A percentile compares a stretch with the other conserved stretches of the same genome.
These are phyloP conservation scores for Drosophila rufa DNA, from an alignment of 1,140 invertebrate genomes.

Conservation along the genomic window DNA sequence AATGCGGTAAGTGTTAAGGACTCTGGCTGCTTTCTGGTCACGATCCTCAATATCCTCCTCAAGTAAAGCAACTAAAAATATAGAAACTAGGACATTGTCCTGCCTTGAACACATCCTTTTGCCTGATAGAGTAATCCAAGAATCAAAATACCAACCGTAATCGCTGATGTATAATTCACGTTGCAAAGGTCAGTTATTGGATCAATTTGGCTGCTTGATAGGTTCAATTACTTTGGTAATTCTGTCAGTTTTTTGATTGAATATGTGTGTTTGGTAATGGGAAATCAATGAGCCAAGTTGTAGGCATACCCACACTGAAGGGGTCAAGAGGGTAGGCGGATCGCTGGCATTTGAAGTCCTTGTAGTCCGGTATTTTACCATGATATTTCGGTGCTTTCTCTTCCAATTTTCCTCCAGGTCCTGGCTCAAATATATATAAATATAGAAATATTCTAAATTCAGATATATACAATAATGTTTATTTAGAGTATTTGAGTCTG, in stretches of 20 bases:
- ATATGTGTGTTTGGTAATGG: slow-evolving; percentile 4
- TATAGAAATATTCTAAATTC: too few species aligned
- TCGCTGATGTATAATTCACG: neutral
- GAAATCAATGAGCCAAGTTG: neutral
- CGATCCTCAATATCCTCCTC: neutral
- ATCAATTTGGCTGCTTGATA: slow-evolving; percentile 19
- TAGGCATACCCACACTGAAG: neutral
- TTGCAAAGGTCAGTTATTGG: slow-evolving; percentile 12
- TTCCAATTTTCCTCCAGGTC: too few species aligned
- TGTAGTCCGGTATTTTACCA: too few species aligned
- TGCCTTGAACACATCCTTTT: neutral
- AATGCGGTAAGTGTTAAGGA: slow-evolving; percentile 42
- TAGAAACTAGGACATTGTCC: neutral
- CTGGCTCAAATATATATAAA: too few species aligned
- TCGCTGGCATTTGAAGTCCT: neutral
- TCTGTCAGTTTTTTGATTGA: slow-evolving; percentile 12
- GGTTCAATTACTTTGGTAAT: slow-evolving; percentile 16
- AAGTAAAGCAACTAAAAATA: neutral
- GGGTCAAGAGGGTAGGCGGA: neutral
- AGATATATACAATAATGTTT: too few species aligned
- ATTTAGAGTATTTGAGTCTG: too few species aligned
- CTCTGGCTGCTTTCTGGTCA: neutral
- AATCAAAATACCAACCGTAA: neutral
- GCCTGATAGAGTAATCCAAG: neutral
- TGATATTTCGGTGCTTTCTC: too few species aligned